These are phyloP conservation scores for Brachionus koreanus DNA, from an alignment of 1,140 invertebrate genomes.

Conservation along the genomic window DNA sequence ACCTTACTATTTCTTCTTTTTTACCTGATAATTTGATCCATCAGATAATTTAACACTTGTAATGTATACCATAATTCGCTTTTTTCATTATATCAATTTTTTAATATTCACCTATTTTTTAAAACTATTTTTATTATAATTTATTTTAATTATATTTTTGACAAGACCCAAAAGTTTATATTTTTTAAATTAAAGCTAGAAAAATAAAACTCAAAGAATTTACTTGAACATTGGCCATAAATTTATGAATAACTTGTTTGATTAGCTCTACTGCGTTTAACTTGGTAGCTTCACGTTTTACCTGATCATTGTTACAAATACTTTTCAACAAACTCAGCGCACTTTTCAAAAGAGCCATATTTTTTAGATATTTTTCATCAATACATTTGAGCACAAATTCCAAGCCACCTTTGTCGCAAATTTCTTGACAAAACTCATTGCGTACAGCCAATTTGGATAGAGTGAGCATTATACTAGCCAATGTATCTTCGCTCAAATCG, in stretches of 20 bases:
- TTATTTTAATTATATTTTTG: no score
- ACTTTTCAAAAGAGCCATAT: constrained; percentile 52
- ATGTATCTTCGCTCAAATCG: constrained; percentile 63
- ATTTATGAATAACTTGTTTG: constrained; percentile 65
- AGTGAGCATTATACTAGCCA: constrained; percentile 65
- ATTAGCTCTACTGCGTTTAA: constrained; percentile 69
- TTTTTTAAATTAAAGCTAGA: no score
- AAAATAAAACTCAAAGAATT: background rate
- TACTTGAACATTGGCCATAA: constrained; percentile 62
- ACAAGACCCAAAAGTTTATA: no score
- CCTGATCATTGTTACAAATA: constrained; percentile 76
- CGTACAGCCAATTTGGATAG: constrained; percentile 72
- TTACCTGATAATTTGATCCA: no score
- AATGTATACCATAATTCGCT: no score
- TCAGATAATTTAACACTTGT: no score
- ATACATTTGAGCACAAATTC: constrained; percentile 68
- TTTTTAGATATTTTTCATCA: constrained; percentile 59
- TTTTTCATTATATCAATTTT: no score
- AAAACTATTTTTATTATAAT: no score
- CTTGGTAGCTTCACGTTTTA: constrained; percentile 72
- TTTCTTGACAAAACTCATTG: constrained; percentile 76
- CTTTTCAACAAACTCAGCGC: constrained; percentile 64
- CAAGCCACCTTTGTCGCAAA: constrained; percentile 70
- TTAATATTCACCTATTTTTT: no score
- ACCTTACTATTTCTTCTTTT: no score